Conservation (phyloP, 2,888 invertebrate species). For the Tenthredo distinguenda region DNA sequence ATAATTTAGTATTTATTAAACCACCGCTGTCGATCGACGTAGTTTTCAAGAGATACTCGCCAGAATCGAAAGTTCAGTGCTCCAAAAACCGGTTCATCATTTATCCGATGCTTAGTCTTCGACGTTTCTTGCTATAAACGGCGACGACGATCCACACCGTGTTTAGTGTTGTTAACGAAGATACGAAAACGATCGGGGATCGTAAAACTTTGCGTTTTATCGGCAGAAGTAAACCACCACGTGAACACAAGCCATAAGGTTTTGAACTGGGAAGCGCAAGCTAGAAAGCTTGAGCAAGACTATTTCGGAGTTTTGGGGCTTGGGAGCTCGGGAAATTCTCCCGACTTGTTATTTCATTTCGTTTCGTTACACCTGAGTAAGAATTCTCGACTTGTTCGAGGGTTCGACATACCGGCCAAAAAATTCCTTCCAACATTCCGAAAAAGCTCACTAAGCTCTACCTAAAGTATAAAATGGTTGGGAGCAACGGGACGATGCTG, state of each 20-base stretch:
- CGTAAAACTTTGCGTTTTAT: not conserved
- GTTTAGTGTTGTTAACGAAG: not conserved
- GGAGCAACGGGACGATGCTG: slow-evolving; percentile 92
- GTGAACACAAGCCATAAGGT: not conserved
- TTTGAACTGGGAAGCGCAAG: not conserved
- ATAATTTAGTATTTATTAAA: slow-evolving; percentile 51
- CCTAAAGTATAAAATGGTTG: slow-evolving; percentile 85
- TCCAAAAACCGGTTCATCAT: slow-evolving; percentile 1
- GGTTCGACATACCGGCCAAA: slow-evolving; percentile 60
- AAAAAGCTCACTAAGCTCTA: slow-evolving; percentile 74
- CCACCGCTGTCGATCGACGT: not conserved
- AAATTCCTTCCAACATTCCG: slow-evolving; percentile 68
- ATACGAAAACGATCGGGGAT: slow-evolving; percentile 6
- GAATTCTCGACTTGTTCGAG: slow-evolving; percentile 66
- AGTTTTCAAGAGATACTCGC: not conserved
- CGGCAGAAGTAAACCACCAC: slow-evolving; percentile 31
- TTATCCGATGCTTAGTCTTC: not conserved
- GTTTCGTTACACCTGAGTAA: slow-evolving; percentile 51
- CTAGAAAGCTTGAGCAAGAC: not conserved
- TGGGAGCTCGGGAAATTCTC: not conserved
- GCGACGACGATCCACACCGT: not conserved
- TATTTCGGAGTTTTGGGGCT: not conserved
- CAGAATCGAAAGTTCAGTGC: slow-evolving; percentile 39
- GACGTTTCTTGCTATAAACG: not conserved
- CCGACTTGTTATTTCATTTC: not conserved